Conservation (phyloP, 2,113 vertebrate genomes). For the Saccopteryx leptura region DNA sequence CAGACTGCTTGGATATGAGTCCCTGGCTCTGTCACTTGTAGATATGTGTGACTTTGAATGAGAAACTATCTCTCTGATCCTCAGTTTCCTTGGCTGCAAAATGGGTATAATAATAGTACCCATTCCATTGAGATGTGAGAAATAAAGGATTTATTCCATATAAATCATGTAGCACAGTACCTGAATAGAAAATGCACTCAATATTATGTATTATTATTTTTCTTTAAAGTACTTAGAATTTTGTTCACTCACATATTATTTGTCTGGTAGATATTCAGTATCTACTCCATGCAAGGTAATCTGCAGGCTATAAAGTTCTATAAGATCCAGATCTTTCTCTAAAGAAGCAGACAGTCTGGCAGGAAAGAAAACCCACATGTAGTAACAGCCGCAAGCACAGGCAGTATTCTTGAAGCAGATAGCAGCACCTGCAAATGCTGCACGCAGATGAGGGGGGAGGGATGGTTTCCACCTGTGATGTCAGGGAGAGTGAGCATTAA, state of each 20-base stretch:
- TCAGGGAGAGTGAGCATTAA: background rate
- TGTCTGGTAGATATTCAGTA: conserved; percentile 16
- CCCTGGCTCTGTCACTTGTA: background rate
- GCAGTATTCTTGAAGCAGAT: background rate
- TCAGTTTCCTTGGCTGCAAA: background rate
- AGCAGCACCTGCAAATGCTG: background rate
- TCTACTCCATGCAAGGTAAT: background rate
- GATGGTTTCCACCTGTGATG: no score
- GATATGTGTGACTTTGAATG: background rate
- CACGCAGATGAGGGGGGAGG: background rate
- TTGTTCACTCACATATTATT: background rate
- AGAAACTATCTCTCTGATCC: background rate
- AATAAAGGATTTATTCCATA: background rate
- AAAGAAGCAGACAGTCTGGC: background rate
- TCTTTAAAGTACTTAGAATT: conserved; percentile 35
- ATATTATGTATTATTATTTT: background rate
- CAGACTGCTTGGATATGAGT: background rate
- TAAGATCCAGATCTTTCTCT: background rate
- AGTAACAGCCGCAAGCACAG: background rate
- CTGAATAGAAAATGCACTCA: background rate
- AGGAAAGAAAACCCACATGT: background rate
- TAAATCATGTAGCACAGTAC: background rate
- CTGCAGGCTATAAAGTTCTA: background rate
- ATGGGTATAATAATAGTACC: background rate
- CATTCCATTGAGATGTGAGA: background rate